A percentile compares a stretch with the other conserved stretches of the same genome.
These are phyloP conservation scores for Tupiocoris notatus DNA, from an alignment of 2,888 invertebrate genomes.

Conservation along the genomic window DNA sequence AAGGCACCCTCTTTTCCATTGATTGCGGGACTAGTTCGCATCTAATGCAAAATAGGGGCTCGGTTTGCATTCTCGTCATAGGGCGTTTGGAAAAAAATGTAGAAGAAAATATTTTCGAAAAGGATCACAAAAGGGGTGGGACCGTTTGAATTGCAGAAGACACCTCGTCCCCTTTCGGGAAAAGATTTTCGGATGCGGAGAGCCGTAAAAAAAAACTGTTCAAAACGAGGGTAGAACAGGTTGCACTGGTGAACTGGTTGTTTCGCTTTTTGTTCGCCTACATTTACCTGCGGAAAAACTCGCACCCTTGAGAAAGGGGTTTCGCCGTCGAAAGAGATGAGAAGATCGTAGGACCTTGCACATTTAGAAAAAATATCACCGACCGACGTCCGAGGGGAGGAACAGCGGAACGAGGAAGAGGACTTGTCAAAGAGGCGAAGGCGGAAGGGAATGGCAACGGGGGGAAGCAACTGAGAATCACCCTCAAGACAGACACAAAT, in stretches of 20 bases:
- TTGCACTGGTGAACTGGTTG: background rate
- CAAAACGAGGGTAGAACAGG: background rate
- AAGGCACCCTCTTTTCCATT: conserved; percentile 2
- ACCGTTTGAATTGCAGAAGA: background rate
- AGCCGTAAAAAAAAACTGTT: background rate
- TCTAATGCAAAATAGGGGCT: conserved; percentile 37
- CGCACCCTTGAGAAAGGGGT: background rate
- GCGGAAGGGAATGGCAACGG: background rate
- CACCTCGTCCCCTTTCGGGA: background rate
- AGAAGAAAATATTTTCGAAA: background rate
- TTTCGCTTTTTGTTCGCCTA: background rate
- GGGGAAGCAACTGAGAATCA: background rate
- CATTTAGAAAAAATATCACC: background rate
- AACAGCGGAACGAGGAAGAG: background rate
- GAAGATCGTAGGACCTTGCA: background rate
- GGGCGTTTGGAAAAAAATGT: background rate
- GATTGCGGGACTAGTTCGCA: conserved; percentile 19
- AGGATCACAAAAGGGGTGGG: background rate
- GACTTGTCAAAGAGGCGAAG: too few relatives aligned
- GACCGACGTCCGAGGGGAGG: background rate
- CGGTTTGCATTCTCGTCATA: conserved; percentile 2
- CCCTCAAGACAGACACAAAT: background rate
- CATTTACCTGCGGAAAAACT: background rate
- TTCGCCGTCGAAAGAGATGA: background rate
- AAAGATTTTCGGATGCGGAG: background rate